These are phyloP conservation scores for Microtus agrestis DNA, from an alignment of 2,797 vertebrate genomes.

Conservation along the genomic window DNA sequence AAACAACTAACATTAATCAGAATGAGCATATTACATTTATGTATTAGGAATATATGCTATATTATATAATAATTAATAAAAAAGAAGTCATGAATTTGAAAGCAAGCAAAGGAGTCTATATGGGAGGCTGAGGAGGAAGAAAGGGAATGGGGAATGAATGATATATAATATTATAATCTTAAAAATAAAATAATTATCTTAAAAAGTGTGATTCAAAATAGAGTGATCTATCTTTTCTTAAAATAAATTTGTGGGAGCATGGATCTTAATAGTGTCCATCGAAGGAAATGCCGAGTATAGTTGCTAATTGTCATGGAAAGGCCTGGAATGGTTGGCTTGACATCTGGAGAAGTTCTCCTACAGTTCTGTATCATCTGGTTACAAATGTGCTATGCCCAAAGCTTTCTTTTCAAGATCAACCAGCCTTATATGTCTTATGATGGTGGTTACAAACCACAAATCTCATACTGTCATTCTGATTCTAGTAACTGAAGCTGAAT, in stretches of 20 bases:
- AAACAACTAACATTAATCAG: background rate
- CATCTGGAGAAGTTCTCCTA: background rate
- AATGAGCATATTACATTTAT: background rate
- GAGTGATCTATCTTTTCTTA: background rate
- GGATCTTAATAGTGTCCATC: background rate
- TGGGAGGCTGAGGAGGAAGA: background rate
- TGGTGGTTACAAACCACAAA: background rate
- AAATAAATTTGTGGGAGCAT: background rate
- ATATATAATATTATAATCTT: background rate
- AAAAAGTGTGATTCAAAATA: background rate
- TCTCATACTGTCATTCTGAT: background rate
- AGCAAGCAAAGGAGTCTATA: background rate
- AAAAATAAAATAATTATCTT: background rate
- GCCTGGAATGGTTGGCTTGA: rapidly evolving
- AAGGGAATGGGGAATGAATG: background rate
- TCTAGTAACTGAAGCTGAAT: background rate
- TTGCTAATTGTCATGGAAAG: background rate
- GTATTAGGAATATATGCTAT: background rate
- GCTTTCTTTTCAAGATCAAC: background rate
- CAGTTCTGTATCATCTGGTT: background rate
- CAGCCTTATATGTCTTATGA: background rate
- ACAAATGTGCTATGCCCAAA: background rate
- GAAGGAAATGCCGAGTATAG: background rate
- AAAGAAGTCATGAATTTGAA: too few species aligned
- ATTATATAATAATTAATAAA: background rate